Percentiles rank a stretch among this genome's conserved stretches.
Conservation (phyloP, 2,888 invertebrate species). For the Leuctra nigra region DNA sequence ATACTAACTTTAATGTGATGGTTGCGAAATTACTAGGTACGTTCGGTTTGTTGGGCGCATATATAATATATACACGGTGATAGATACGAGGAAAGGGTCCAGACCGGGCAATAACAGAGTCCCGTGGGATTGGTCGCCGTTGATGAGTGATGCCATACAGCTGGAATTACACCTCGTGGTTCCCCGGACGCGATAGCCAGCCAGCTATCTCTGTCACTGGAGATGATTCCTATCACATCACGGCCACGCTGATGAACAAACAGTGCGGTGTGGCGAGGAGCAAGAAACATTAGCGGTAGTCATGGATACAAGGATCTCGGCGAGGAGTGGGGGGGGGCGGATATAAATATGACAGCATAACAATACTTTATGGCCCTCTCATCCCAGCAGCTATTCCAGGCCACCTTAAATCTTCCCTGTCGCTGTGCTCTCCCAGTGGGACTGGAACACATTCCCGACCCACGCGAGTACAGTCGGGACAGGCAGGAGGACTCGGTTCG, state of each 20-base stretch:
- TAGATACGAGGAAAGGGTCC: constrained; percentile 25
- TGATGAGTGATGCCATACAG: constrained; percentile 27
- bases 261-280: neutral
- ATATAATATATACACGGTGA: constrained; percentile 23
- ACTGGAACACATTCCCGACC: constrained; percentile 10
- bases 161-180: constrained; percentile 25
- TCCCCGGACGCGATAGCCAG: constrained; percentile 11
- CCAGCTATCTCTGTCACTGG: neutral
- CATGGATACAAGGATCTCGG: neutral
- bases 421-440: constrained; percentile 22
- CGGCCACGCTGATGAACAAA: neutral
- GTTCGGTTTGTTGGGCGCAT: constrained; percentile 10
- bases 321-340: constrained; percentile 9
- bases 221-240: no score
- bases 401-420: constrained; percentile 27
- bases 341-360: constrained; percentile 28
- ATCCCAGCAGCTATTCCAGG: constrained; percentile 20
- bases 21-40: constrained; percentile 25
- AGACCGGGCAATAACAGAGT: constrained; percentile 25
- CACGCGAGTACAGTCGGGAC: neutral
- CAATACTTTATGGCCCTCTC: constrained; percentile 27
- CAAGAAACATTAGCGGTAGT: neutral
- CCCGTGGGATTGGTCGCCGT: constrained; percentile 25
- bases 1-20: constrained; percentile 29
- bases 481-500: no score